A percentile compares a stretch with the other conserved stretches of the same genome.
Conservation (phyloP, 2,888 invertebrate species). For the Pollenia griseotomentosa region DNA sequence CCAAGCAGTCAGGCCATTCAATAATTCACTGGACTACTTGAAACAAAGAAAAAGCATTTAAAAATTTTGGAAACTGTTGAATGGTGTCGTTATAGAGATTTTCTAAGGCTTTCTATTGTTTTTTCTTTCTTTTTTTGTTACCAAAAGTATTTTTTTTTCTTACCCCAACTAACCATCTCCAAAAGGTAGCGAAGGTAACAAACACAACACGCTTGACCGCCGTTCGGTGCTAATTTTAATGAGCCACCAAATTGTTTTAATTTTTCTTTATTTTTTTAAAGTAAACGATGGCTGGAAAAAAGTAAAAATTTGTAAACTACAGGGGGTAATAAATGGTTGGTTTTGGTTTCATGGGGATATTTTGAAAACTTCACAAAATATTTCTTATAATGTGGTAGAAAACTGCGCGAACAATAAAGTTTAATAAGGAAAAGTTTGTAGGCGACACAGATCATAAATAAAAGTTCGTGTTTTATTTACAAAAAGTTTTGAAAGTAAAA, state of each 20-base stretch:
- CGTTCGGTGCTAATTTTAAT: conserved; percentile 65
- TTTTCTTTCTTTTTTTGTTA: conserved; percentile 9
- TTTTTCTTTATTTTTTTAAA: conserved; percentile 10
- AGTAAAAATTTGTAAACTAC: background rate
- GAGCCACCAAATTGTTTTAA: conserved; percentile 64
- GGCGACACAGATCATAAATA: too few relatives aligned
- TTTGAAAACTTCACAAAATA: too few relatives aligned
- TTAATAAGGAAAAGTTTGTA: too few relatives aligned
- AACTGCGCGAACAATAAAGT: too few relatives aligned
- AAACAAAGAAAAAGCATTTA: conserved; percentile 7
- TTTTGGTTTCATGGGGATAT: background rate
- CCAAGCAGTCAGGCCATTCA: too few relatives aligned
- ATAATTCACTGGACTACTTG: background rate
- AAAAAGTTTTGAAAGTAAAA: too few relatives aligned
- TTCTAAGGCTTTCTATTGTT: conserved; percentile 43
- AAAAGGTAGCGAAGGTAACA: conserved; percentile 28
- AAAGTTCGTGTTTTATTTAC: too few relatives aligned
- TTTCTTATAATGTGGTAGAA: too few relatives aligned
- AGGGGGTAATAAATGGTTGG: background rate
- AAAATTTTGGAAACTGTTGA: conserved; percentile 36
- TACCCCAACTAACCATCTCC: conserved; percentile 11
- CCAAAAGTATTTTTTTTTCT: background rate
- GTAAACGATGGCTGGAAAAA: background rate
- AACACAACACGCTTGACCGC: conserved; percentile 63
- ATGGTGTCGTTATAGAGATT: conserved; percentile 30